Evolutionary conservation across 1,140 invertebrate species (phyloP), one percentile per base, ranked within the genome.

Genomic region (Meloidogyne exigua): DNA sequence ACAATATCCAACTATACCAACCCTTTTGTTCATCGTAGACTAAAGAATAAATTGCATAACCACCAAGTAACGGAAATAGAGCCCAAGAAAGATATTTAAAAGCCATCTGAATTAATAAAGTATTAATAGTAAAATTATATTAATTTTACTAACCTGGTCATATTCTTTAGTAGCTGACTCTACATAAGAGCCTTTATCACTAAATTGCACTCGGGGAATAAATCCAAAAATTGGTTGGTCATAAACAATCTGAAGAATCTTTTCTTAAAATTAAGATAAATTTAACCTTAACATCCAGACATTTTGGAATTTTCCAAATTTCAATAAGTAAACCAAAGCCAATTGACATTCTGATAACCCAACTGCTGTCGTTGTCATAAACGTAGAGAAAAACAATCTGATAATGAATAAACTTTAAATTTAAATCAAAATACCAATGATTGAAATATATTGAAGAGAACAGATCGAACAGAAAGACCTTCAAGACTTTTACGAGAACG

Each of bases 401-500:
- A 64, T 1, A 36, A 26, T n/a, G 2, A 9, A 23, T n/a, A 12
- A 23, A 25, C 21, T 63, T 12, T 23, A 72, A 44, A 7, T 21
- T n/a, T n/a, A 10, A 26, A 65, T 12, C 18, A 73, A 68, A 67
- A 32, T 21, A 73, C 72, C 1, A 96, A 85, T 0, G 95, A 95
- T 87, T 98, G 96, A 88, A 99, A 96, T 0, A 99, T 95, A 85
- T 95, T 96, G 89, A 99, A 99, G 88, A 99, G 96, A n/a, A 99
- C 95, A 0, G 95, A 96, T 77, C 96, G 91, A 12, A 99, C 96
- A 0, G 95, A 98, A 10, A 99, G 89, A 64, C 96, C 96, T 90
- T 99, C 96, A 36, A 99, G 89, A 7, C 94, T 95, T 88, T 98
- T 94, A 49, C 96, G 91, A 84, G 96, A 96, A 79, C 95, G 95